Percentiles rank a stretch among this genome's conserved stretches.
Evolutionary conservation across 2,888 invertebrate species (phyloP).

Genomic region (Polia nebulosa): DNA sequence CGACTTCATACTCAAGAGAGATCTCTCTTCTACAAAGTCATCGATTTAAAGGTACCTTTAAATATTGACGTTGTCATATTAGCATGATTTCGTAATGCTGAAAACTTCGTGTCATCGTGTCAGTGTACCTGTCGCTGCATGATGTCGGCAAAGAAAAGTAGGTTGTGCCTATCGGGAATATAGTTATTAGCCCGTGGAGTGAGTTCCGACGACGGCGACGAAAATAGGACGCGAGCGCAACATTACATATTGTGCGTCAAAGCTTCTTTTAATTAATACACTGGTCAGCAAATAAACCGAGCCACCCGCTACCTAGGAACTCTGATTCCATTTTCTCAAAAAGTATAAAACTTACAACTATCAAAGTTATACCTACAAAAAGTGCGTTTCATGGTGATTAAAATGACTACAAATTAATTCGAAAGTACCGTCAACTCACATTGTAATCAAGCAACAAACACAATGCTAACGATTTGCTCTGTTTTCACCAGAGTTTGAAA

Average conservation of each 20-base stretch:
- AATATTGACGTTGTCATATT: not conserved
- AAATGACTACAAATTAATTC: too few species aligned
- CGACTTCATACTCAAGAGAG: not conserved
- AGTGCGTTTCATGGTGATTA: too few species aligned
- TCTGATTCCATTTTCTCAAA: too few species aligned
- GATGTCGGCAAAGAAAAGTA: constrained; percentile 15
- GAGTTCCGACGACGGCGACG: constrained; percentile 7
- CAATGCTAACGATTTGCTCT: too few species aligned
- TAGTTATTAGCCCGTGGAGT: constrained; percentile 12
- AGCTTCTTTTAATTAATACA: not conserved
- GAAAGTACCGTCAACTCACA: too few species aligned
- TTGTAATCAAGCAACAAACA: too few species aligned
- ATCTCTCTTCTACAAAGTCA: not conserved
- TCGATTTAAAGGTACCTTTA: constrained; percentile 1
- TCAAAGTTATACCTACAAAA: too few species aligned
- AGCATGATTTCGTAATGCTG: not conserved
- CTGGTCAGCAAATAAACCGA: too few species aligned
- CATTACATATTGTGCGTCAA: not conserved
- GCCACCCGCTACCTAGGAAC: too few species aligned
- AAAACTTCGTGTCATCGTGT: not conserved
- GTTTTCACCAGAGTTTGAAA: too few species aligned
- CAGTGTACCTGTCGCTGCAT: constrained; percentile 13
- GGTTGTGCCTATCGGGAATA: constrained; percentile 17
- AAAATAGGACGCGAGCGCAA: not conserved
- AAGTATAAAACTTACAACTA: too few species aligned